Conservation (phyloP, 35 echinoderm and acorn worm species). For the Ophiothrix spiculata region DNA sequence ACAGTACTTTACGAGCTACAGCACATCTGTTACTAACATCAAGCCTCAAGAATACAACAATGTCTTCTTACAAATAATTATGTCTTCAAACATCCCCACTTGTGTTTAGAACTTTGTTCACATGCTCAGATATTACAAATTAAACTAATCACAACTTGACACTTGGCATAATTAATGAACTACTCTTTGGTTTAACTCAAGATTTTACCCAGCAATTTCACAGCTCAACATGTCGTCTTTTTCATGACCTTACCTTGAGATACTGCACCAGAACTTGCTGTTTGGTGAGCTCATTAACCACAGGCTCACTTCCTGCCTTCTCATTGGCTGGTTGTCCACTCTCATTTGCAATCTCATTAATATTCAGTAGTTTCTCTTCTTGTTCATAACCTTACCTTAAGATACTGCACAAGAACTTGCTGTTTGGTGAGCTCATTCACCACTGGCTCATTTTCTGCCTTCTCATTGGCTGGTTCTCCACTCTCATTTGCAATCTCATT, state of each 20-base stretch:
- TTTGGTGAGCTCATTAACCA: slow-evolving; percentile 83
- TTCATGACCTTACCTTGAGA: slow-evolving; percentile 51
- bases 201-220: neutral
- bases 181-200: neutral
- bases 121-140: too few relatives aligned
- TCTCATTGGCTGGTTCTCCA: neutral
- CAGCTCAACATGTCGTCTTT: neutral
- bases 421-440: slow-evolving; percentile 12
- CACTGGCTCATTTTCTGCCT: neutral
- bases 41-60: too few relatives aligned
- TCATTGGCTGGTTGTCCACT: slow-evolving; percentile 13
- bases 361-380: neutral
- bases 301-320: slow-evolving; percentile 10
- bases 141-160: neutral
- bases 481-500: neutral
- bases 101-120: slow-evolving; percentile 17
- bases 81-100: slow-evolving; percentile 17
- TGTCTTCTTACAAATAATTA: neutral
- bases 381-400: slow-evolving; percentile 7
- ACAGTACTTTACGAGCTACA: too few relatives aligned
- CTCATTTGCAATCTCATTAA: slow-evolving; percentile 23
- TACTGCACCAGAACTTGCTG: slow-evolving; percentile 94
- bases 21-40: too few relatives aligned
- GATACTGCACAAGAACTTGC: neutral
- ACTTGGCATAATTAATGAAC: neutral